Conservation (phyloP, 2,888 invertebrate genomes). For the Rapana venosa region DNA sequence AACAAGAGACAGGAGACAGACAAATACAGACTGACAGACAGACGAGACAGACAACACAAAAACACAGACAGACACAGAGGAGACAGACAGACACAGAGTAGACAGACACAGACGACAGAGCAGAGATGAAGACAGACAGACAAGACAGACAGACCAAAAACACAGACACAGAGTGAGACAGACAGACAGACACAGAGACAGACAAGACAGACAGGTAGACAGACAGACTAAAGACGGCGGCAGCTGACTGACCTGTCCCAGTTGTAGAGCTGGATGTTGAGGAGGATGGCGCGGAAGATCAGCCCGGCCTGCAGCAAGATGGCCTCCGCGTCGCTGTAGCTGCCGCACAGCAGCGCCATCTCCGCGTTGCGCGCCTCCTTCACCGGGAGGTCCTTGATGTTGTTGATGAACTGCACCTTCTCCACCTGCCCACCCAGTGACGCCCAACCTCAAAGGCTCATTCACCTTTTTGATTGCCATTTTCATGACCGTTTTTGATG, state of each 20-base stretch:
- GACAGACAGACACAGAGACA: background rate
- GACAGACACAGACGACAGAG: background rate
- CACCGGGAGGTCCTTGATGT: constrained; percentile 78
- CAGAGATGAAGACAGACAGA: background rate
- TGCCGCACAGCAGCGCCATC: constrained; percentile 85
- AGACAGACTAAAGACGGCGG: background rate
- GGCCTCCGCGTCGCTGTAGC: constrained; percentile 85
- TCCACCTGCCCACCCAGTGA: constrained; percentile 74
- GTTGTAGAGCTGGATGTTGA: constrained; percentile 85
- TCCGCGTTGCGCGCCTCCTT: constrained; percentile 83
- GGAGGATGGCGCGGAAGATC: constrained; percentile 85
- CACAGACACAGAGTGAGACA: background rate
- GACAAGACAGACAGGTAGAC: background rate
- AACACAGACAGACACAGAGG: background rate
- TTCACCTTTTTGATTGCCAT: background rate
- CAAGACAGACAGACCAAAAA: background rate
- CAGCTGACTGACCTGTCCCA: constrained; percentile 85
- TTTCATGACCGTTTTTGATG: too few relatives aligned
- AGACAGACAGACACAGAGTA: background rate
- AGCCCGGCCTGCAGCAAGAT: constrained; percentile 84
- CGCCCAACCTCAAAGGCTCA: background rate
- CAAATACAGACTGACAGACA: too few relatives aligned
- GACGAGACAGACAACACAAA: background rate
- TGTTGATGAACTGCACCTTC: constrained; percentile 79
- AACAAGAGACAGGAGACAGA: too few relatives aligned